Base-by-base conservation (phyloP, 2,113 vertebrate species). In the Ictidomys tridecemlineatus region DNA sequence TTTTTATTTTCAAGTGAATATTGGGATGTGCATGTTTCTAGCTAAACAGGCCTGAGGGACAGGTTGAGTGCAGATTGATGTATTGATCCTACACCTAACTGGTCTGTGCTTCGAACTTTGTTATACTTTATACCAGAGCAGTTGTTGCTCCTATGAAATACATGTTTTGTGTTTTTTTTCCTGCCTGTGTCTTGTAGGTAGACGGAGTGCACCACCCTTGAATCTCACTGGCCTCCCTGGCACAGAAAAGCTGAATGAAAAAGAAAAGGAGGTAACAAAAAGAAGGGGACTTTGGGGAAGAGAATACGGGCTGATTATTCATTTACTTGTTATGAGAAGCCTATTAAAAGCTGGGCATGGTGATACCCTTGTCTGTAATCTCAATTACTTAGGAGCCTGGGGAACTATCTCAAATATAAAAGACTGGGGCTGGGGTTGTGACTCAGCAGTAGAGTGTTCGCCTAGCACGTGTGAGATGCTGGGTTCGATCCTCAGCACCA, bases 151-250 rank as follows among this genome's bases (percentile, higher is more conserved):
- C 20, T 61, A 0, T 61, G 65, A 96, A 93, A 51, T 56, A 16
- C 0, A 14, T 85, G 0, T 45, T 74, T 42, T 42, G 7, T 8
- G 8, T 45, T 20, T 90, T 91, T 26, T 6, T 53, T 17, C 14
- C 37, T 93, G 7, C 87, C 58, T 91, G 8, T 42, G 76, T 73
- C 94, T 51, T 3, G 18, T 98, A 99, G 99, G 99, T 48, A 98
- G 99, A 96, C 98, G 99, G 76, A 99, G 99, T 2, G 99, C 99
- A 42, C 99, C 99, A 0, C 99, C 99, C 0, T 98, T 99, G 97
- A 99, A 99, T 98, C 99, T 99, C 97, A 99, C 99, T 0, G 99
- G 99, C 73, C 99, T 99, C 70, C 99, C 99, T 2, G 99, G 99
- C 69, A 99, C 99, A 0, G 99, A 99, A 98, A 99, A 99, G 76